Conservation (phyloP, 64 coral and sea anemone genomes). For the Montipora sp. region DNA sequence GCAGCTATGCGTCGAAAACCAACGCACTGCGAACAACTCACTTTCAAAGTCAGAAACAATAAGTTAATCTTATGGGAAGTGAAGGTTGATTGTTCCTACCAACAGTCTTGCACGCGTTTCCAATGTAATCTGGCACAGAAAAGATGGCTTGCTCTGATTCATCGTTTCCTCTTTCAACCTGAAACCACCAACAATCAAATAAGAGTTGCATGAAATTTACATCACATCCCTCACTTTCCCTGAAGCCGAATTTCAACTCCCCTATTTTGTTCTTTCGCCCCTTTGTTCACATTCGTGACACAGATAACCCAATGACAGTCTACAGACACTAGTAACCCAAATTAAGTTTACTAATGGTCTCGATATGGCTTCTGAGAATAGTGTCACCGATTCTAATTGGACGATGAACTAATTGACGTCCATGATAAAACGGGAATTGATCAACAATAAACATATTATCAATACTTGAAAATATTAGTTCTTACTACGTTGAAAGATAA, state of each 20-base stretch:
- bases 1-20: too few species aligned
- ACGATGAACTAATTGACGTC: not conserved
- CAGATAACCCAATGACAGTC: not conserved
- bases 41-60: not conserved
- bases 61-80: not conserved
- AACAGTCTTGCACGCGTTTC: constrained; percentile 89
- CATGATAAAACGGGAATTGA: not conserved
- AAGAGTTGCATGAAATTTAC: not conserved
- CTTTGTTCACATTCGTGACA: not conserved
- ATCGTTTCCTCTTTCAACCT: constrained; percentile 75
- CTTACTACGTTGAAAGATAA: too few species aligned
- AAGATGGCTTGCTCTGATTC: constrained; percentile 76
- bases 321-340: not conserved
- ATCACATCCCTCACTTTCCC: not conserved
- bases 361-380: too few species aligned
- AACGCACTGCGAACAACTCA: too few species aligned
- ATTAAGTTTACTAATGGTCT: not conserved
- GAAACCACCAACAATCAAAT: not conserved
- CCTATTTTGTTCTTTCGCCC: not conserved
- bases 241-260: not conserved
- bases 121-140: constrained; percentile 91
- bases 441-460: not conserved
- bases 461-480: not conserved
- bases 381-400: not conserved
- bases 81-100: constrained; percentile 52